Evolutionary conservation across 2,113 vertebrate species (phyloP).

Genomic region (Hemicordylus capensis): DNA sequence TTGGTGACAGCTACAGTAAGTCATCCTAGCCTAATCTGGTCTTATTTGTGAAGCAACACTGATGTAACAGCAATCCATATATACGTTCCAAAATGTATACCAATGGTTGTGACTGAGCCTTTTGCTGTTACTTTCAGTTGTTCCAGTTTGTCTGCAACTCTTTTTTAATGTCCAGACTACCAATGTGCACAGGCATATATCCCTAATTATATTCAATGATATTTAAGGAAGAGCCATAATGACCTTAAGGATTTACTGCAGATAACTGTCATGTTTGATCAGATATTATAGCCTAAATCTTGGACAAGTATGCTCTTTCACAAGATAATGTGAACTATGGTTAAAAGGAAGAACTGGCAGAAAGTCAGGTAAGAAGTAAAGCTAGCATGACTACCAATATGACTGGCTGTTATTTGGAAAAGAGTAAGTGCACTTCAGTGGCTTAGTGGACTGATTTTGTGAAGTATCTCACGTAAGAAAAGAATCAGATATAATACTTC

Average conservation of each 20-base stretch:
- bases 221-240: too few relatives aligned
- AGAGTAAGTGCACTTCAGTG: neutral
- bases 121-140: too few relatives aligned
- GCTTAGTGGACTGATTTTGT: neutral
- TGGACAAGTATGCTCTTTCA: neutral
- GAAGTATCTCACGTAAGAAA: neutral
- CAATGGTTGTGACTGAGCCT: too few relatives aligned
- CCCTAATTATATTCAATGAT: neutral
- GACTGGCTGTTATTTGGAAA: neutral
- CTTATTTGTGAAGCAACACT: too few relatives aligned
- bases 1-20: too few relatives aligned
- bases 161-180: too few relatives aligned
- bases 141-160: too few relatives aligned
- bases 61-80: too few relatives aligned
- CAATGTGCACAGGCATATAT: too few relatives aligned
- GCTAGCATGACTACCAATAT: neutral
- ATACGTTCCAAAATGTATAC: too few relatives aligned
- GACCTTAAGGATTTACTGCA: constrained; percentile 1
- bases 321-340: neutral
- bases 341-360: neutral
- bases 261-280: neutral
- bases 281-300: constrained; percentile 8
- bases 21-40: too few relatives aligned
- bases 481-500: neutral
- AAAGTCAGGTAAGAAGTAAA: neutral